Evolutionary conservation across 1,140 invertebrate species (phyloP).

Genomic region (Caenorhabditis brenneri): DNA sequence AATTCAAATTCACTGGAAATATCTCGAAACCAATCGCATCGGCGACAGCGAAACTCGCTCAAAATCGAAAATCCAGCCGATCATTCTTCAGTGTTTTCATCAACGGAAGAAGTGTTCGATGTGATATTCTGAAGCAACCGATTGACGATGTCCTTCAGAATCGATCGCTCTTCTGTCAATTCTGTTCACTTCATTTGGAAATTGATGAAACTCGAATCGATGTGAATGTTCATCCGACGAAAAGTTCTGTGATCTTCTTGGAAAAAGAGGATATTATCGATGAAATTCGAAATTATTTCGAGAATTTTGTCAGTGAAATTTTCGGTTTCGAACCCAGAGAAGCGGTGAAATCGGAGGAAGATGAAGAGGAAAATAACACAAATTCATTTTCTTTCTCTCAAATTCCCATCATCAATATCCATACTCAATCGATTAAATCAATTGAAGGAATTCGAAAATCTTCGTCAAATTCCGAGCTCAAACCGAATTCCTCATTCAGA

Average conservation of each 20-base stretch:
- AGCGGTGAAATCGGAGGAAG: neutral
- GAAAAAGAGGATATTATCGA: constrained; percentile 64
- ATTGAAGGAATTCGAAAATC: neutral
- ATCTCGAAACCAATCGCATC: constrained; percentile 57
- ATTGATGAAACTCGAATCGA: constrained; percentile 61
- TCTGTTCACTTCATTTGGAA: constrained; percentile 57
- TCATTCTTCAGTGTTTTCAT: constrained; percentile 62
- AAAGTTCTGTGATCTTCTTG: constrained; percentile 59
- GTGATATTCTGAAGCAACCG: constrained; percentile 55
- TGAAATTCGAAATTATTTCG: constrained; percentile 53
- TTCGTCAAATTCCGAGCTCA: neutral
- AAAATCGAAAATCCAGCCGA: constrained; percentile 48
- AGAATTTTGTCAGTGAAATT: neutral
- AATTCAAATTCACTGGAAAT: constrained; percentile 47
- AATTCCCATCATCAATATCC: neutral
- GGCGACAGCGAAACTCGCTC: constrained; percentile 37
- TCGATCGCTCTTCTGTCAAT: constrained; percentile 56
- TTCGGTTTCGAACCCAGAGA: neutral
- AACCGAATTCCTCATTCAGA: neutral
- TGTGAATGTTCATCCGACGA: constrained; percentile 66
- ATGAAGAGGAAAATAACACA: neutral
- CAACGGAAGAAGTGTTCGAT: constrained; percentile 60
- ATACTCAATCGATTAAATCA: neutral
- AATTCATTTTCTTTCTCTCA: neutral
- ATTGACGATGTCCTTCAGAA: constrained; percentile 56